Evolutionary conservation across 2,113 vertebrate genomes (phyloP), one percentile per base, ranked within the genome.

Genomic region (Rhinichthys klamathensis): DNA sequence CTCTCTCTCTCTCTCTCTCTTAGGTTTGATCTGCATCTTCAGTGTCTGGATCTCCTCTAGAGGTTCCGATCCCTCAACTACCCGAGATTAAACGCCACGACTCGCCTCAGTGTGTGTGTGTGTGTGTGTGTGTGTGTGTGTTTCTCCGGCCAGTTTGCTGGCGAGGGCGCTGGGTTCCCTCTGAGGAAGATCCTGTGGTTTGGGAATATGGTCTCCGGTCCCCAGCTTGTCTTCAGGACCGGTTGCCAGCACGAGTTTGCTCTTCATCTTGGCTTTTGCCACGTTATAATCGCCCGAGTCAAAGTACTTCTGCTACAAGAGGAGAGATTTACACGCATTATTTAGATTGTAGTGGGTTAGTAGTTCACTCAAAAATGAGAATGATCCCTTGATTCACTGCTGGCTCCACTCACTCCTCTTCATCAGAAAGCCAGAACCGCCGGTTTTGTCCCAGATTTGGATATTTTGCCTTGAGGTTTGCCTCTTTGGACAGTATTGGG

Each of bases 181-280:
- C 94, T 96, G 97, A 0, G 97, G 97, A 83, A 99, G 96, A 89
- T 99, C 97, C 92, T 99, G 96, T 0, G 97, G 97, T 0, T 97
- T 98, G 60, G 97, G 97, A 92, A 99, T 99, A 93, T 99, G 97
- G 84, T 98, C 97, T 10, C 97, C 97, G 0, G 97, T 99, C 93
- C 97, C 97, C 91, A 97, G 94, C 93, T 96, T 98, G 92, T 98
- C 97, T 92, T 98, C 97, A 0, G 96, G 92, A 54, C n/a, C 97
- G 0, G 96, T 92, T 2, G 95, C 95, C 0, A 97, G 97, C 89
- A 97, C 92, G 92, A 96, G 97, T 90, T 99, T 99, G 93, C 97
- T 98, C 95, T 98, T 99, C 97, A 97, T 96, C 93, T 98, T 98
- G 2, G 97, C 73, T 25, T 61, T 25, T 2, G 58, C n/a, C 58